Conservation (phyloP, 1,140 invertebrate species). For the Apis dorsata region DNA sequence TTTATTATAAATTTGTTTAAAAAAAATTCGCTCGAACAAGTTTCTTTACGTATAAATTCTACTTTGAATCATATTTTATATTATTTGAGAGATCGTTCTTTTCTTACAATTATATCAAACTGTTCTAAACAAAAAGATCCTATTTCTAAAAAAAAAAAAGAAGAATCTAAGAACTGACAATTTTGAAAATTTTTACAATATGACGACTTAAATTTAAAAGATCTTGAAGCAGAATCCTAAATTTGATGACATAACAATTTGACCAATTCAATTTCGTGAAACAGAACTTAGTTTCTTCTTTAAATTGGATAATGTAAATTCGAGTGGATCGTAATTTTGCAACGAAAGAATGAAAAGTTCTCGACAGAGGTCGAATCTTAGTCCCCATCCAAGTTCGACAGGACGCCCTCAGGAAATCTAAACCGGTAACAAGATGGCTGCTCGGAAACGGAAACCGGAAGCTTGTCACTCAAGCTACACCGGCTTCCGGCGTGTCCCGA, state of each 20-base stretch:
- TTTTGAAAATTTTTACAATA: too few species aligned
- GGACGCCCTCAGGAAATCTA: slow-evolving; percentile 76
- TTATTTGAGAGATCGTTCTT: too few species aligned
- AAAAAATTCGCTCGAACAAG: background rate
- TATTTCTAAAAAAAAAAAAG: too few species aligned
- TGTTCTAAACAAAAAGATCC: too few species aligned
- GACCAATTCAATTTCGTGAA: background rate
- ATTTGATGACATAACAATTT: background rate
- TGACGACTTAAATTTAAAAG: too few species aligned
- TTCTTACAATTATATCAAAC: too few species aligned
- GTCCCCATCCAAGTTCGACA: slow-evolving; percentile 54
- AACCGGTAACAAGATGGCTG: slow-evolving; percentile 80
- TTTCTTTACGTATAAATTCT: too few species aligned
- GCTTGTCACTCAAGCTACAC: slow-evolving; percentile 79
- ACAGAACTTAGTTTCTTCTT: background rate
- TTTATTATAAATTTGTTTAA: background rate
- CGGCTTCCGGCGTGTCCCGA: slow-evolving; percentile 75
- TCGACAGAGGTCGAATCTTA: slow-evolving; percentile 38
- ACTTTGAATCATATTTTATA: too few species aligned
- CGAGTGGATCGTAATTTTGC: background rate
- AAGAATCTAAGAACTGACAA: too few species aligned
- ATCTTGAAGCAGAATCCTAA: background rate
- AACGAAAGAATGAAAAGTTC: slow-evolving; percentile 46
- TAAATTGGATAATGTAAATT: background rate
- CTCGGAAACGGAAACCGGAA: slow-evolving; percentile 80